phyloP scores from a whole-genome alignment of 2,113 vertebrate genomes.

The Passer domesticus region DNA sequence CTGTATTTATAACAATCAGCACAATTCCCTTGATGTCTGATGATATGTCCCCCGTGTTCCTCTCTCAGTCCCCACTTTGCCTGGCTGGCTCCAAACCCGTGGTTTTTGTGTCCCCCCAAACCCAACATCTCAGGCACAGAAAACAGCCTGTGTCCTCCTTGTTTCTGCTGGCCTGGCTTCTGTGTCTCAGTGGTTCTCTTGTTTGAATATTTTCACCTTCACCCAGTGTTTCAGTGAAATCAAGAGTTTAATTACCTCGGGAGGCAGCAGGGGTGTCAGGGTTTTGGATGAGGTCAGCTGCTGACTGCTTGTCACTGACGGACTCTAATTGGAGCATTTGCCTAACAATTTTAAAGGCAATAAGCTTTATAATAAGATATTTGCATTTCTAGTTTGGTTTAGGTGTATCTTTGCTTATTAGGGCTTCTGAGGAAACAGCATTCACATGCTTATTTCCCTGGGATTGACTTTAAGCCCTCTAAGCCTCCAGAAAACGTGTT shows the following conservation, averaged over 20 bases:
- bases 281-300: neutral
- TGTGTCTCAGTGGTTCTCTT: neutral
- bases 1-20: neutral
- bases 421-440: neutral
- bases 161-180: neutral
- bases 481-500: neutral
- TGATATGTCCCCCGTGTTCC: accelerated
- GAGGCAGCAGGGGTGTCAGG: neutral
- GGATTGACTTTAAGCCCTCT: neutral
- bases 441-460: neutral
- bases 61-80: no score
- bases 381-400: neutral
- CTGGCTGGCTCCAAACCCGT: neutral
- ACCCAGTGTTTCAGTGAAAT: neutral
- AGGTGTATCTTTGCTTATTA: neutral
- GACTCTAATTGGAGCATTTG: neutral
- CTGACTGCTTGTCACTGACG: neutral
- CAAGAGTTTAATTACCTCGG: neutral
- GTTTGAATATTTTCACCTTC: neutral
- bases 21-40: neutral
- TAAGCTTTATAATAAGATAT: neutral
- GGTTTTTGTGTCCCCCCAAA: neutral
- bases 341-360: neutral
- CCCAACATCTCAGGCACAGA: neutral
- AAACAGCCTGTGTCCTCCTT: neutral